A percentile compares a stretch with the other conserved stretches of the same genome.
phyloP scores from a whole-genome alignment of 2,797 vertebrate genomes.

The Pogonophryne albipinna region DNA sequence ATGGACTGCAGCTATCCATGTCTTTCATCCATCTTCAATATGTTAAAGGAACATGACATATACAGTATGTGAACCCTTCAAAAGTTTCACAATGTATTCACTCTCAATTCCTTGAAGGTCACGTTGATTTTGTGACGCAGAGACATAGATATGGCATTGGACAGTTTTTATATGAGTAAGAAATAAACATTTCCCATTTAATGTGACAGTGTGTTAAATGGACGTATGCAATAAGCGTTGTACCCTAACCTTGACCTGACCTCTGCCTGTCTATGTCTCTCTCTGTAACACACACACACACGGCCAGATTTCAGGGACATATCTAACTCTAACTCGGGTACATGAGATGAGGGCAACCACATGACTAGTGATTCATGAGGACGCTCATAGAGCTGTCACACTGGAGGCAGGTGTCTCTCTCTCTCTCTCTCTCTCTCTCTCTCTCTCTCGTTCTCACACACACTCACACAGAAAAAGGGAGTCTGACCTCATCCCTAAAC shows the following conservation, averaged over 20 bases:
- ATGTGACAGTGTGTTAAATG: no score
- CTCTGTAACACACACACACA: neutral
- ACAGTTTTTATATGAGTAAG: no score
- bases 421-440: neutral
- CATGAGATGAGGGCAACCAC: slow-evolving; percentile 86
- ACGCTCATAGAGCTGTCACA: slow-evolving; percentile 97
- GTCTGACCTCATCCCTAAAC: slow-evolving; percentile 94
- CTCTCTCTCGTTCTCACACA: neutral
- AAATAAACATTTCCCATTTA: no score
- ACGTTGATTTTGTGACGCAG: no score
- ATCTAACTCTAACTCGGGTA: slow-evolving; percentile 81
- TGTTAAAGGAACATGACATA: neutral
- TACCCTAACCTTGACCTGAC: slow-evolving; percentile 38
- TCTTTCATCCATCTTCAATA: neutral
- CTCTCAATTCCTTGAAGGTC: no score
- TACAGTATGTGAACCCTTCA: neutral
- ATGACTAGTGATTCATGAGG: slow-evolving; percentile 98
- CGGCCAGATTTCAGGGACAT: slow-evolving; percentile 60
- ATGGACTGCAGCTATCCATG: neutral
- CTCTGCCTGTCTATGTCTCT: neutral
- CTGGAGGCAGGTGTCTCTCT: slow-evolving; percentile 91
- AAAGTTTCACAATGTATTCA: neutral
- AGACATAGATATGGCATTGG: no score
- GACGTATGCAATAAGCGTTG: neutral
- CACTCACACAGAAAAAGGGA: slow-evolving; percentile 81